Percentiles rank a stretch among this genome's conserved stretches.
Conservation (phyloP, 2,113 vertebrate genomes). For the Peromyscus californicus region DNA sequence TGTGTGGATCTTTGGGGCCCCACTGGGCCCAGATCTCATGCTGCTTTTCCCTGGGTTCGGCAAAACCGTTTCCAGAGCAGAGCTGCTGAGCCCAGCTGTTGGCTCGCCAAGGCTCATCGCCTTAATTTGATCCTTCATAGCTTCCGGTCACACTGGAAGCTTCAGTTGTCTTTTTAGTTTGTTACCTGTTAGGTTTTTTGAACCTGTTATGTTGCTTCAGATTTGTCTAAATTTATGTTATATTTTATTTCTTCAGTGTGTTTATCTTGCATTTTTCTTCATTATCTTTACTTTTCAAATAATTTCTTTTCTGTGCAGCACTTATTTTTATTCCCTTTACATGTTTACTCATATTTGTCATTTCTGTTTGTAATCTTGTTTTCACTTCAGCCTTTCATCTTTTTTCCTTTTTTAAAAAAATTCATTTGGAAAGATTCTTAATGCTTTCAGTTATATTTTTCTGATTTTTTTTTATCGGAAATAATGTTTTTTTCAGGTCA, state of each 20-base stretch:
- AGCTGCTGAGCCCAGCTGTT: neutral
- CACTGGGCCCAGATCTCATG: neutral
- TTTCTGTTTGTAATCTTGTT: neutral
- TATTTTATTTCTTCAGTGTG: neutral
- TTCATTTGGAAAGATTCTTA: neutral
- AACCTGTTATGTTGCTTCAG: neutral
- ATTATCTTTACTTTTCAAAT: neutral
- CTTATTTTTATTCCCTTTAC: neutral
- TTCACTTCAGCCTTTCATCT: neutral
- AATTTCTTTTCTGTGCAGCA: neutral
- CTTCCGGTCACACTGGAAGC: neutral
- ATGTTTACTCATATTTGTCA: neutral
- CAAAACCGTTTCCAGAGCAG: no score
- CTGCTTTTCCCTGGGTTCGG: neutral
- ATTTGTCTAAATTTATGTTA: neutral
- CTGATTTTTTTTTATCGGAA: conserved; percentile 1
- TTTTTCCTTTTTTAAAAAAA: neutral
- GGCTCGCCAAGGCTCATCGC: neutral
- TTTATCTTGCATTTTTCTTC: neutral
- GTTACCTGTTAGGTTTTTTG: neutral
- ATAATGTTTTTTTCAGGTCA: neutral
- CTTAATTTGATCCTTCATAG: neutral
- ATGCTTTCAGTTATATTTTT: conserved; percentile 7
- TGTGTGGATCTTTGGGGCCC: neutral
- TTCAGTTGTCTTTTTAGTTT: neutral